These are phyloP conservation scores for Uropsilus gracilis DNA, from an alignment of 2,113 vertebrate species.

Conservation along the genomic window DNA sequence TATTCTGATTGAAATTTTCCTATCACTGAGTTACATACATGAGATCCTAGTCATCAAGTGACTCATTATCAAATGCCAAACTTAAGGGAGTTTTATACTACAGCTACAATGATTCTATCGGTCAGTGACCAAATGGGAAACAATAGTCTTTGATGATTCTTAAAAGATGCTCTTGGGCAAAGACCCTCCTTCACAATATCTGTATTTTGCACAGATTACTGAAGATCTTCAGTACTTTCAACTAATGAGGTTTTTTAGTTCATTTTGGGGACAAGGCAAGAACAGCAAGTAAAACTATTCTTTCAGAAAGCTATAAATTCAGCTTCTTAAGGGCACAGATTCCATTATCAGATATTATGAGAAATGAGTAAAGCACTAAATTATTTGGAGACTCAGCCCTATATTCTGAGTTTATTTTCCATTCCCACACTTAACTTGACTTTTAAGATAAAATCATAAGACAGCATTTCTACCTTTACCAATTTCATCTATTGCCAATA, in stretches of 20 bases:
- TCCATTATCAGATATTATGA: neutral
- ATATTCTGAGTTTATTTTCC: neutral
- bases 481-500: neutral
- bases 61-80: neutral
- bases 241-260: neutral
- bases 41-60: neutral
- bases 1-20: neutral
- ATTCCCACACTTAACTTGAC: neutral
- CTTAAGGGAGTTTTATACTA: neutral
- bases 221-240: neutral
- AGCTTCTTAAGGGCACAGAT: neutral
- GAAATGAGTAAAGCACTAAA: neutral
- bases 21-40: neutral
- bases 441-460: constrained; percentile 2
- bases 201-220: neutral
- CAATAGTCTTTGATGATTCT: neutral
- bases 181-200: neutral
- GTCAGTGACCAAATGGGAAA: neutral
- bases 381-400: neutral
- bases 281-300: neutral
- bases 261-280: neutral
- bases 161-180: neutral
- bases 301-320: neutral
- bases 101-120: neutral
- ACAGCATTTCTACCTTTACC: neutral